Base-by-base conservation (phyloP, 2,888 invertebrate genomes). In the Melipona bicolor region DNA sequence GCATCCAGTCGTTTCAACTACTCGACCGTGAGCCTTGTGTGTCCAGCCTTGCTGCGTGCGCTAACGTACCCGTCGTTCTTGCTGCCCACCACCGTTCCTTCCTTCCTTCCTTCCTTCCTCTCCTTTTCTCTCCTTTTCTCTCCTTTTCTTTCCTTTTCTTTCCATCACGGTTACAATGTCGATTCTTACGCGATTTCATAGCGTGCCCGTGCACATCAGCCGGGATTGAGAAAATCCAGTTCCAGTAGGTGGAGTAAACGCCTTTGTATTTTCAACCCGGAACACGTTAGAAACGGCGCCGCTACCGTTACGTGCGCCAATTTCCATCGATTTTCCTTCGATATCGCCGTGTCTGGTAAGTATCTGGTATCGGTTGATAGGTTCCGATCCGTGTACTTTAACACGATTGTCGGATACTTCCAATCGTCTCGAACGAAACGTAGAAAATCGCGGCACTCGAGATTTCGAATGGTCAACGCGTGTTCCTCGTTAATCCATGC, bases 1-100 rank as follows among this genome's bases (percentile, higher is more conserved):
- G 75, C 77, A 83, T 86, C 76, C 82, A 70, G 59, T 85, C 83
- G 81, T 77, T 79, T 76, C 69, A 78, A 59, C 77, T 79, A 77
- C 64, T 71, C 73, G 70, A 65, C 79, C 80, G 67, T 73, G 70
- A 86, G 84, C 32, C 70, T 56, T 54, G 77, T 70, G 77, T 70
- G 81, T 77, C 77, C 62, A 61, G 75, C 59, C 72, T 52, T 65
- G 67, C 73, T 77, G 74, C 59, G 74, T 62, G 80, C 78, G 84
- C 50, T 69, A 78, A 81, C 84, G 59, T 24, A 24, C 43, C 74
- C 75, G 56, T 73, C 75, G 71, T 49, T 81, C 81, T 74, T 72
- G 32, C 69, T 71, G 36, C 50, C 81, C 73, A 49, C 32, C 69
- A 36, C 21, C 32, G 50, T 21, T n/a, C 4, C 3, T 15, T 2